These are phyloP conservation scores for Hedya salicella DNA, from an alignment of 2,888 invertebrate genomes.

Conservation along the genomic window DNA sequence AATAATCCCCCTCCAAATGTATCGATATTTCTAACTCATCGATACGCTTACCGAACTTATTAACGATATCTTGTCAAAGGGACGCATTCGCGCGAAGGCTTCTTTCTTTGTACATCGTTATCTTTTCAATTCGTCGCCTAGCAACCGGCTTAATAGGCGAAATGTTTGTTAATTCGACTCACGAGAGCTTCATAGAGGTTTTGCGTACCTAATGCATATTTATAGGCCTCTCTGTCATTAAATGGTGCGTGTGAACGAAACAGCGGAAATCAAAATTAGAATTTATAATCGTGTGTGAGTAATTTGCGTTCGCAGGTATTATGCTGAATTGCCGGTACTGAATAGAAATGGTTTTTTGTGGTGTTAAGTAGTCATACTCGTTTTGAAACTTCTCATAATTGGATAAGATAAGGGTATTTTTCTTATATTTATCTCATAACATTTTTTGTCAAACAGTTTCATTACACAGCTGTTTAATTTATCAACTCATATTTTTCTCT, in stretches of 20 bases:
- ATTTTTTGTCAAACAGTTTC: no score
- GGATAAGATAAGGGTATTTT: no score
- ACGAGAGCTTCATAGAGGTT: slow-evolving; percentile 21
- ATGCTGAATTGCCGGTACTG: no score
- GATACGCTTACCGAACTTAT: neutral
- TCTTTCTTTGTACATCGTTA: slow-evolving; percentile 17
- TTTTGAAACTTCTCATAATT: no score
- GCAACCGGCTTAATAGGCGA: slow-evolving; percentile 28
- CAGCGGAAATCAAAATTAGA: slow-evolving; percentile 16
- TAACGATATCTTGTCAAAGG: slow-evolving; percentile 6
- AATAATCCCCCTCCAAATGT: no score
- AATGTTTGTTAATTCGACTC: slow-evolving; percentile 28
- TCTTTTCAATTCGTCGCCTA: slow-evolving; percentile 17
- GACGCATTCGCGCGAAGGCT: neutral
- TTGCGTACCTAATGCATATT: slow-evolving; percentile 32
- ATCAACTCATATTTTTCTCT: no score
- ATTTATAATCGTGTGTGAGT: slow-evolving; percentile 13
- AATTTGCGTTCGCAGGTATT: slow-evolving; percentile 2
- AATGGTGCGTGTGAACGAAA: slow-evolving; percentile 15
- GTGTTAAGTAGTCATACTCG: no score
- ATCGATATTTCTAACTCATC: neutral
- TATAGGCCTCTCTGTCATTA: slow-evolving; percentile 26
- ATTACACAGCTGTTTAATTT: no score
- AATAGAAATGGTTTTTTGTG: no score
- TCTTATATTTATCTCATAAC: no score